Base-by-base conservation (phyloP, 2,113 vertebrate genomes). In the Pelecanoides urinatrix region DNA sequence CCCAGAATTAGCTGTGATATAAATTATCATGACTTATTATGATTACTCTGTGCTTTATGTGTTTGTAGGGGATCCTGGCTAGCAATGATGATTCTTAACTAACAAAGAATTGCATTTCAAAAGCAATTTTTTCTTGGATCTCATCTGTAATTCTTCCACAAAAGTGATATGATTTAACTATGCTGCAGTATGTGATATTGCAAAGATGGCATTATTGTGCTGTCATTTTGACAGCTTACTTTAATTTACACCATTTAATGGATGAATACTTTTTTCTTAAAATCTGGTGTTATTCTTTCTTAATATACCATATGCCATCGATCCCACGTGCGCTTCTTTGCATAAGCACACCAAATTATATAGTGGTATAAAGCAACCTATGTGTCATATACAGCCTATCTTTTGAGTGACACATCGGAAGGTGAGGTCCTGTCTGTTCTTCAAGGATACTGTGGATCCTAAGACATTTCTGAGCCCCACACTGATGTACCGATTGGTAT, bases 21-120 rank as follows among this genome's bases (percentile, higher is more conserved):
- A 98, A 98, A 98, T 98, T 97, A 98, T 97, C 96, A 96, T 98
- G 97, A 98, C 98, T 97, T 98, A 98, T 98, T 97, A 95, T 13
- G 11, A 85, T 96, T 98, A 94, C 96, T 98, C 86, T 79, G 42
- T 91, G 56, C 94, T 94, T 93, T 97, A 89, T 95, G 71, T 74
- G 76, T 97, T 98, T 98, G 82, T 88, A 98, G 93, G 96, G 67
- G 92, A 97, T 98, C 90, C 81, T 95, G 97, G 95, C 83, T 97
- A 98, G 88, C 92, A 97, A 93, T 82, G 89, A 96, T 96, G 94
- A 95, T 96, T 96, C 94, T 95, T 97, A 98, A 97, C 97, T 94
- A 96, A 94, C 62, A 94, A 96, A 94, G 92, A 92, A 94, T 94
- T 92, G 55, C 86, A 94, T 97, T 97, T 97, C 83, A 95, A 91